A percentile compares a stretch with the other conserved stretches of the same genome.
Evolutionary conservation across 1,140 invertebrate genomes (phyloP).

Genomic region (Hylyphantes graminicola): DNA sequence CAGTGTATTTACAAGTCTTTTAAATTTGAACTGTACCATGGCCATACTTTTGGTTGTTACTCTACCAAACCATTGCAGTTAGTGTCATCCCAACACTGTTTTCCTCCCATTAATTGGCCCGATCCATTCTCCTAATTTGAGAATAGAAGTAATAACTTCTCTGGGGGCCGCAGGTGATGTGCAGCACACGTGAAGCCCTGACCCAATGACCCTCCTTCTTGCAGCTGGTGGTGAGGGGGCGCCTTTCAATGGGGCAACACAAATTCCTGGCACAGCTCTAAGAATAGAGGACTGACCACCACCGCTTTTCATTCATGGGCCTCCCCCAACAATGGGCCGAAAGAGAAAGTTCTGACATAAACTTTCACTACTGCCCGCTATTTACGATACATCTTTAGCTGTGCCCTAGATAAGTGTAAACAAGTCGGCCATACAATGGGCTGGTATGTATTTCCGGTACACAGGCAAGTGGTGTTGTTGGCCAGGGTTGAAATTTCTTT

Average conservation of each 20-base stretch:
- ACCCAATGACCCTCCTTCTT: background rate
- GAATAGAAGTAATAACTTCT: conserved; percentile 3
- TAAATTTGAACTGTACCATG: no score
- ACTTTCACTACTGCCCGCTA: background rate
- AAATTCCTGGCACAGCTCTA: background rate
- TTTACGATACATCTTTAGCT: background rate
- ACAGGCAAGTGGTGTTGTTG: background rate
- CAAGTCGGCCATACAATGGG: background rate
- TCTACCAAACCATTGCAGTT: no score
- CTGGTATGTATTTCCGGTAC: background rate
- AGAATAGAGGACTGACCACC: background rate
- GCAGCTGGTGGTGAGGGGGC: background rate
- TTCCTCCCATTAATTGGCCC: no score
- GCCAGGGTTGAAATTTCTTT: no score
- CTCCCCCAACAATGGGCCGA: background rate
- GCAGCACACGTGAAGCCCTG: background rate
- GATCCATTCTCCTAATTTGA: no score
- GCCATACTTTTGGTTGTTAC: no score
- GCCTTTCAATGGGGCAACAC: no score
- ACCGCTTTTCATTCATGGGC: no score
- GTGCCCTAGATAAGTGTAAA: background rate
- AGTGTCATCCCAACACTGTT: no score
- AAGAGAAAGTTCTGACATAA: background rate
- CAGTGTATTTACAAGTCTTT: no score
- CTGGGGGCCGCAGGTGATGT: background rate